Evolutionary conservation across 2,797 vertebrate genomes (phyloP).

Genomic region (Choloepus didactylus): DNA sequence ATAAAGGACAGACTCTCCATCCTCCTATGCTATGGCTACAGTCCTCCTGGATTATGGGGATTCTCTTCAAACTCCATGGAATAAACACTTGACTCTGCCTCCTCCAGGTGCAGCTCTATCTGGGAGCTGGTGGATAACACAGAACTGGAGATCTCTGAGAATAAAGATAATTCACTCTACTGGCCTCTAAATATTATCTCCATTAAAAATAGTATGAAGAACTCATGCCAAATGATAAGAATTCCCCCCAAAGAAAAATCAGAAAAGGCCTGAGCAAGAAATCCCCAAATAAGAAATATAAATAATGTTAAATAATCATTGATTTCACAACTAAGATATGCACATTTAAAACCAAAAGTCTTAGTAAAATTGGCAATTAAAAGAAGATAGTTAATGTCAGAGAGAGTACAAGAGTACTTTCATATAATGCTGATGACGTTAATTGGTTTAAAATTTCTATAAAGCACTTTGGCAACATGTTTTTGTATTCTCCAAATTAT

Average conservation of each 20-base stretch:
- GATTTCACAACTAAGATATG: not conserved
- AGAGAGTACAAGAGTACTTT: not conserved
- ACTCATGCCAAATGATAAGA: not conserved
- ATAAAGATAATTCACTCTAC: not conserved
- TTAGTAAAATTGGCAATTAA: not conserved
- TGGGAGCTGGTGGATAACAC: not conserved
- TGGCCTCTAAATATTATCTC: not conserved
- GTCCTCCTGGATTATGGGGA: not conserved
- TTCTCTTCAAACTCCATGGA: not conserved
- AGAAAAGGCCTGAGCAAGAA: not conserved
- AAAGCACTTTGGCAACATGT: not conserved
- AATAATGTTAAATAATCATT: not conserved
- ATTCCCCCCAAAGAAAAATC: not conserved
- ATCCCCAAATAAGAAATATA: not conserved
- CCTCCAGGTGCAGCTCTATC: not conserved
- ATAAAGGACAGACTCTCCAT: not conserved
- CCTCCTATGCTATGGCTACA: not conserved
- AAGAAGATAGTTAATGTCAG: not conserved
- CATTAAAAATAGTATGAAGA: not conserved
- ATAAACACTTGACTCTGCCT: not conserved
- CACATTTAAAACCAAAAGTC: not conserved
- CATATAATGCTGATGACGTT: not conserved
- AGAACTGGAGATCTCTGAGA: not conserved
- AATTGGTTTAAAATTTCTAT: not conserved
- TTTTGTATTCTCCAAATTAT: constrained; percentile 15